A percentile compares a stretch with the other conserved stretches of the same genome.
Conservation (phyloP, 2,797 vertebrate species). For the Danio tinwini region DNA sequence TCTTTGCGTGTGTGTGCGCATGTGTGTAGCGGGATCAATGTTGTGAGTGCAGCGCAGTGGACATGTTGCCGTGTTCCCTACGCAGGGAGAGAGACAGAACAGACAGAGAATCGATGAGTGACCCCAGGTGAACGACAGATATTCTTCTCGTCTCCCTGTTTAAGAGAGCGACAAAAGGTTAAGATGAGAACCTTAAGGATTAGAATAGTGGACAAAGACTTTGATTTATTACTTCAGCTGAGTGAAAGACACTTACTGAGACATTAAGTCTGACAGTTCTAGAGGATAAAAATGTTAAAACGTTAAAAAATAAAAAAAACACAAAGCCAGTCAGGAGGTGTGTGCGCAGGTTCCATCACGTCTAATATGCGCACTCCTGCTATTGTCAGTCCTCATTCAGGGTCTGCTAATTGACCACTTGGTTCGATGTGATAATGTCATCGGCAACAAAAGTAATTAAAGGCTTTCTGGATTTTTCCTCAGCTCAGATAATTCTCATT, state of each 20-base stretch:
- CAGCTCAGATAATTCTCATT: slow-evolving; percentile 63
- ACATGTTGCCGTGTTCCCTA: slow-evolving; percentile 27
- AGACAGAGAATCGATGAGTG: slow-evolving; percentile 55
- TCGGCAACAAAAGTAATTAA: slow-evolving; percentile 72
- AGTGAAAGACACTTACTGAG: background rate
- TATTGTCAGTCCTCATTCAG: slow-evolving; percentile 53
- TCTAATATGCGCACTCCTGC: slow-evolving; percentile 5
- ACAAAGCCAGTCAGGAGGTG: background rate
- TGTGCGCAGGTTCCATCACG: background rate
- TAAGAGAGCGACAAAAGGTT: slow-evolving; percentile 44
- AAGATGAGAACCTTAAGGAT: slow-evolving; percentile 34
- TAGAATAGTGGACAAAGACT: background rate
- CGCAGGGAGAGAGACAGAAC: slow-evolving; percentile 28
- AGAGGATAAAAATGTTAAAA: background rate
- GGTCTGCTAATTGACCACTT: slow-evolving; percentile 62
- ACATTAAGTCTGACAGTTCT: background rate
- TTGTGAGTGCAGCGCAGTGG: slow-evolving; percentile 25
- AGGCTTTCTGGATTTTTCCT: slow-evolving; percentile 59
- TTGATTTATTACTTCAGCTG: background rate
- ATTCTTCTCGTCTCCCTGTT: slow-evolving; percentile 50
- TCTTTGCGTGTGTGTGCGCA: background rate
- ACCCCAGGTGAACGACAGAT: slow-evolving; percentile 57
- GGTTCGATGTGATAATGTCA: slow-evolving; percentile 65
- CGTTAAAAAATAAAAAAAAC: background rate
- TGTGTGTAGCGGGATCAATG: slow-evolving; percentile 31